Evolutionary conservation across 2,888 invertebrate genomes (phyloP).

Genomic region (Cecidostiba fungosa): DNA sequence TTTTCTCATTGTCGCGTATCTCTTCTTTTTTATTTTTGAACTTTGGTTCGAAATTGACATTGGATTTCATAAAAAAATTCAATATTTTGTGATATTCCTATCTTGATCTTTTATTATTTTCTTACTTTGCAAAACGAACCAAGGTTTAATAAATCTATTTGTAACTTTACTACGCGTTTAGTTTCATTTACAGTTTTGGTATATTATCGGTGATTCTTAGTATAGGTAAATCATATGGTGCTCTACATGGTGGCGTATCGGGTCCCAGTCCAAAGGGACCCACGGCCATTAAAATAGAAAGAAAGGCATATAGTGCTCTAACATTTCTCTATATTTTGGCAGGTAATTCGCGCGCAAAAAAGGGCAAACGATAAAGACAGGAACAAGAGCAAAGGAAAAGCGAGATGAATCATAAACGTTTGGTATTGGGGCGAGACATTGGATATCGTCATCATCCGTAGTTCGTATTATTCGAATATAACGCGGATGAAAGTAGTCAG

Average conservation of each 20-base stretch:
- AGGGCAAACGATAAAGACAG: background rate
- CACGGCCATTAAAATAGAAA: no score
- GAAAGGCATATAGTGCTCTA: no score
- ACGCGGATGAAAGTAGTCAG: background rate
- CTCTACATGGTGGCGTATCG: no score
- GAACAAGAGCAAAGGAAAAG: background rate
- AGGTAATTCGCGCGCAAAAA: background rate
- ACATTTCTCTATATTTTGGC: no score
- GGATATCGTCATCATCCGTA: background rate
- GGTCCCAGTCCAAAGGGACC: no score
- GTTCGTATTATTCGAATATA: conserved; percentile 2
- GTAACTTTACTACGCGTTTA: no score
- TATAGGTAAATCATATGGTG: no score
- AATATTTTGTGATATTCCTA: background rate
- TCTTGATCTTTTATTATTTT: background rate
- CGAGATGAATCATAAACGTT: background rate
- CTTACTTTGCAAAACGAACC: no score
- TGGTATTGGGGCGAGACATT: background rate
- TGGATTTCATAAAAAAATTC: background rate
- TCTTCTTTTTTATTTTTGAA: background rate
- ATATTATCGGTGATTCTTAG: no score
- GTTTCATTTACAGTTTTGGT: no score
- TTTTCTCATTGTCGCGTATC: background rate
- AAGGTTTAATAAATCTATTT: no score
- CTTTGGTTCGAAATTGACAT: background rate